These are phyloP conservation scores for Cynoglossus semilaevis DNA, from an alignment of 2,113 vertebrate genomes.

Conservation along the genomic window DNA sequence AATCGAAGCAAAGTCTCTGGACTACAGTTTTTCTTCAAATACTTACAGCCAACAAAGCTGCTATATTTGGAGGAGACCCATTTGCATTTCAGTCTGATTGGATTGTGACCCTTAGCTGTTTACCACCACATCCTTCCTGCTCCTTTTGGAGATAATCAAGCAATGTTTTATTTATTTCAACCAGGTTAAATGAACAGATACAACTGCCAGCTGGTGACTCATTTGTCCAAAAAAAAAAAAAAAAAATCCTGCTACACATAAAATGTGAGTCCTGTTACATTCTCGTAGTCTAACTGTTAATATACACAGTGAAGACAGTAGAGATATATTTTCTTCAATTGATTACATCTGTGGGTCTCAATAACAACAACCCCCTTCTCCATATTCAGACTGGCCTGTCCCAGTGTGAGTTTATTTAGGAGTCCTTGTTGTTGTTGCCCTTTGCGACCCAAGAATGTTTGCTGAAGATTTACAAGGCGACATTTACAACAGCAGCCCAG, in stretches of 20 bases:
- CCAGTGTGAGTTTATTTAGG: constrained; percentile 60
- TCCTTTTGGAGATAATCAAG: constrained; percentile 1
- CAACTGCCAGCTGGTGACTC: constrained; percentile 6
- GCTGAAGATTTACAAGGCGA: constrained; percentile 70
- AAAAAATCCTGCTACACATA: too few species aligned
- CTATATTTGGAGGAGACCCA: constrained; percentile 15
- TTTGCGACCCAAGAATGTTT: constrained; percentile 66
- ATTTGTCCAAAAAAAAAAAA: too few species aligned
- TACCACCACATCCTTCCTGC: constrained; percentile 13
- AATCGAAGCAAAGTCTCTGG: neutral
- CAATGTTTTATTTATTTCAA: constrained; percentile 7
- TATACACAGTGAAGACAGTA: too few species aligned
- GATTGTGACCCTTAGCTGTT: constrained; percentile 25
- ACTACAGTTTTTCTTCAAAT: constrained; percentile 14
- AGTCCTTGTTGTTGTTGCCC: constrained; percentile 63
- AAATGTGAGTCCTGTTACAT: too few species aligned
- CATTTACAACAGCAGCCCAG: constrained; percentile 64
- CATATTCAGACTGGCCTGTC: constrained; percentile 27
- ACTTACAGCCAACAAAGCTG: constrained; percentile 2
- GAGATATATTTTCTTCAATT: constrained; percentile 9
- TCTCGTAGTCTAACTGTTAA: too few species aligned
- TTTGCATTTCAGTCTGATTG: constrained; percentile 42
- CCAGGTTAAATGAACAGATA: constrained; percentile 24
- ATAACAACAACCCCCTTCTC: constrained; percentile 1
- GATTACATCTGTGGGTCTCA: neutral